Conservation (phyloP, 2,888 invertebrate species). For the Heliconius erato region DNA sequence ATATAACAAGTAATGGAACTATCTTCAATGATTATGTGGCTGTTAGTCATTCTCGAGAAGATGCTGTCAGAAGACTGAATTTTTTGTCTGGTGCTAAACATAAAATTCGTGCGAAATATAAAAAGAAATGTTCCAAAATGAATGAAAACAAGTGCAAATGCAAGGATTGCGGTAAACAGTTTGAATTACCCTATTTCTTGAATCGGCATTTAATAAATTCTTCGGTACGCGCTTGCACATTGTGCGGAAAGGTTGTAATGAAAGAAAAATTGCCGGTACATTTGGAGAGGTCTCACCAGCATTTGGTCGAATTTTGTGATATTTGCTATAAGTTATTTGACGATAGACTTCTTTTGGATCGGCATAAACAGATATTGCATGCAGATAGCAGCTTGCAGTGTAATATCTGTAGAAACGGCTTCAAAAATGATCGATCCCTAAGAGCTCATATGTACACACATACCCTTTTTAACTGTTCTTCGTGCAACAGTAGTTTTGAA, state of each 20-base stretch:
- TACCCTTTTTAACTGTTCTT: constrained; percentile 66
- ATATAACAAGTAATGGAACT: constrained; percentile 55
- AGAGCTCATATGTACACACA: constrained; percentile 70
- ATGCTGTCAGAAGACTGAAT: constrained; percentile 59
- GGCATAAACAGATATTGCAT: constrained; percentile 61
- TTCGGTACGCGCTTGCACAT: constrained; percentile 61
- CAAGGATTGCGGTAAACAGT: constrained; percentile 66
- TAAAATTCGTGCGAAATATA: constrained; percentile 24
- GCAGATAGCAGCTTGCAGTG: constrained; percentile 58
- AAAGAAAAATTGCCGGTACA: constrained; percentile 66
- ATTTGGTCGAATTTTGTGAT: constrained; percentile 57
- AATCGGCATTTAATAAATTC: constrained; percentile 69
- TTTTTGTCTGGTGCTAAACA: constrained; percentile 4
- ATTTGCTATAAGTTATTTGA: constrained; percentile 66
- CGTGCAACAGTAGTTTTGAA: constrained; percentile 68
- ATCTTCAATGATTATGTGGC: constrained; percentile 58
- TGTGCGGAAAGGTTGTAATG: constrained; percentile 61
- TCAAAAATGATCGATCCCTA: constrained; percentile 64
- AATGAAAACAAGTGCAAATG: constrained; percentile 53
- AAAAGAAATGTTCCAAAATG: constrained; percentile 35
- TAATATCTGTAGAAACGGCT: constrained; percentile 66
- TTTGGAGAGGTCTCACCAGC: constrained; percentile 59
- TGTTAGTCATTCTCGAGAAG: constrained; percentile 29
- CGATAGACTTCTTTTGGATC: constrained; percentile 46
- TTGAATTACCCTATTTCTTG: constrained; percentile 58